Percentiles rank a stretch among this genome's conserved stretches.
These are phyloP conservation scores for Heliconius melpomene DNA, from an alignment of 1,140 invertebrate species.

Conservation along the genomic window DNA sequence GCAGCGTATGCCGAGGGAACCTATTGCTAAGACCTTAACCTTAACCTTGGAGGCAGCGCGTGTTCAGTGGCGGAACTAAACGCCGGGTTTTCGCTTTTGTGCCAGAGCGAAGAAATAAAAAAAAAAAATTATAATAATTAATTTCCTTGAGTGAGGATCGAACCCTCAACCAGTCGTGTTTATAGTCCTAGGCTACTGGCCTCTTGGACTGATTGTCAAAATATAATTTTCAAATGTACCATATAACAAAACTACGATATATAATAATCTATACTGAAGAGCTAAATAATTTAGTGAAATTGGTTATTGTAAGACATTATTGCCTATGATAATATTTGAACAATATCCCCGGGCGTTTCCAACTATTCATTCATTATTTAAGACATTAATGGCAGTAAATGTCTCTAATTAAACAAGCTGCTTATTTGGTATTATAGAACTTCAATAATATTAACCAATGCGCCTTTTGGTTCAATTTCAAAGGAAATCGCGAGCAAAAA, in stretches of 20 bases:
- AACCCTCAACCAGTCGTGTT: no score
- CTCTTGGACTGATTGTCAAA: no score
- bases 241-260: neutral
- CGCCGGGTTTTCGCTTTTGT: no score
- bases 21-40: no score
- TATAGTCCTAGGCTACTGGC: no score
- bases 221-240: no score
- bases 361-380: neutral
- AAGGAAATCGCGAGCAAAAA: conserved; percentile 1
- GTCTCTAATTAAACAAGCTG: conserved; percentile 8
- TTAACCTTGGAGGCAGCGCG: no score
- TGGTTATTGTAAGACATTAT: neutral
- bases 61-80: no score
- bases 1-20: no score
- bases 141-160: no score
- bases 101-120: no score
- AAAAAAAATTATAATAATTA: no score
- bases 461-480: conserved; percentile 12
- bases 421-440: neutral
- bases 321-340: neutral
- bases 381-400: neutral
- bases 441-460: neutral
- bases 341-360: neutral
- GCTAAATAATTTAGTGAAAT: neutral
- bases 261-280: neutral